Evolutionary conservation across 2,888 invertebrate genomes (phyloP).

Genomic region (Rotaria socialis): DNA sequence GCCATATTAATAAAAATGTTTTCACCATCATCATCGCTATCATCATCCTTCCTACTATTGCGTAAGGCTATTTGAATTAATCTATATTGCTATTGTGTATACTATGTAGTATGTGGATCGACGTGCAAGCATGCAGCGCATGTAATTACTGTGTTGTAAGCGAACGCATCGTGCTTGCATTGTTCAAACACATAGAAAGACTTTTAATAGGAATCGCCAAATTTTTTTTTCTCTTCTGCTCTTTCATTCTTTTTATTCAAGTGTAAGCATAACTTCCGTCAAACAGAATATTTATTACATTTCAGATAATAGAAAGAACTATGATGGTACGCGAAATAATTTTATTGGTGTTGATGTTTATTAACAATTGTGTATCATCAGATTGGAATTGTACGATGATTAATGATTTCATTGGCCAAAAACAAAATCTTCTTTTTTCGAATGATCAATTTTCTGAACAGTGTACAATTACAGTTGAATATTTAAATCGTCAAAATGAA

Average conservation of each 20-base stretch:
- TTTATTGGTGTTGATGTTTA: neutral
- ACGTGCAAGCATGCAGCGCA: constrained; percentile 11
- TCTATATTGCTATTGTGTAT: constrained; percentile 3
- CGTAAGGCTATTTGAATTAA: constrained; percentile 16
- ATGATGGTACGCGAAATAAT: neutral
- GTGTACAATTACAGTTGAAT: constrained; percentile 19
- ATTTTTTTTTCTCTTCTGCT: neutral
- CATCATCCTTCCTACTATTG: neutral
- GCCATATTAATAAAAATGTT: constrained; percentile 26
- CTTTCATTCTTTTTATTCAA: neutral
- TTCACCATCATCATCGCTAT: neutral
- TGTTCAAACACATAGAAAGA: neutral
- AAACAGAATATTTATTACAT: neutral
- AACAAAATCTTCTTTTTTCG: neutral
- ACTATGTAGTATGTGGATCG: neutral
- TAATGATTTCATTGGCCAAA: neutral
- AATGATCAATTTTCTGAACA: neutral
- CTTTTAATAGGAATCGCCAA: constrained; percentile 9
- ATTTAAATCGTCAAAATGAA: neutral
- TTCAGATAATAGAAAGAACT: neutral
- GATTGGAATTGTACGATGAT: neutral
- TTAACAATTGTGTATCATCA: neutral
- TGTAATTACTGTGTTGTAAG: neutral
- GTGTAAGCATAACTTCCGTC: neutral
- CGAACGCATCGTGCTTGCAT: neutral